Conservation (phyloP, 1,140 invertebrate species). For the Leptopilina boulardi region DNA sequence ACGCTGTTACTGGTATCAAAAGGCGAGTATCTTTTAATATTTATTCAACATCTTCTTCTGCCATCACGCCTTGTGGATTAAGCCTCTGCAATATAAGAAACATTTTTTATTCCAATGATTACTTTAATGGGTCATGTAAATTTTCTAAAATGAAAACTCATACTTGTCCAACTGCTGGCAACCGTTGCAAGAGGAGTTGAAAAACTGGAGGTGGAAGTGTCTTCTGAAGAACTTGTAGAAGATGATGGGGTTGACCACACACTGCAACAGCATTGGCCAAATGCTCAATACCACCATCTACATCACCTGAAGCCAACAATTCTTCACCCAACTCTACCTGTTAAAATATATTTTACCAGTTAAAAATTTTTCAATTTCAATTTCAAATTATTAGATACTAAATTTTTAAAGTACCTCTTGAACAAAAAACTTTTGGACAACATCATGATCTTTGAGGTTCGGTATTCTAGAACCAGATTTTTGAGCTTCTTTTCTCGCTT, state of each 20-base stretch:
- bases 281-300: conserved; percentile 95
- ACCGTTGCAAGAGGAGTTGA: conserved; percentile 88
- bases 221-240: conserved; percentile 94
- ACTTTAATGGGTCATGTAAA: too few relatives aligned
- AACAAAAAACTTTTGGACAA: conserved; percentile 94
- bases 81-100: conserved; percentile 66
- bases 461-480: conserved; percentile 80
- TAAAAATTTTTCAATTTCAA: background rate
- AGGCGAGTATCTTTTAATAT: conserved; percentile 53
- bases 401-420: conserved; percentile 79
- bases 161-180: conserved; percentile 81
- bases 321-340: conserved; percentile 94
- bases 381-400: background rate
- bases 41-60: conserved; percentile 74
- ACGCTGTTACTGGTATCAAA: conserved; percentile 36
- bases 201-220: conserved; percentile 95
- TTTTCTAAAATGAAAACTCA: too few relatives aligned
- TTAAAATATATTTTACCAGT: conserved; percentile 33
- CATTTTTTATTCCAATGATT: too few relatives aligned
- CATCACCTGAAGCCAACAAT: conserved; percentile 87
- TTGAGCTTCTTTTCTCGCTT: conserved; percentile 75
- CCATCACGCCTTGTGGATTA: conserved; percentile 63
- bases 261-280: conserved; percentile 96
- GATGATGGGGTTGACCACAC: conserved; percentile 94
- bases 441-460: conserved; percentile 93